Evolutionary conservation across 2,888 invertebrate genomes (phyloP), one percentile per base, ranked within the genome.

Genomic region (Melanostoma mellinum): DNA sequence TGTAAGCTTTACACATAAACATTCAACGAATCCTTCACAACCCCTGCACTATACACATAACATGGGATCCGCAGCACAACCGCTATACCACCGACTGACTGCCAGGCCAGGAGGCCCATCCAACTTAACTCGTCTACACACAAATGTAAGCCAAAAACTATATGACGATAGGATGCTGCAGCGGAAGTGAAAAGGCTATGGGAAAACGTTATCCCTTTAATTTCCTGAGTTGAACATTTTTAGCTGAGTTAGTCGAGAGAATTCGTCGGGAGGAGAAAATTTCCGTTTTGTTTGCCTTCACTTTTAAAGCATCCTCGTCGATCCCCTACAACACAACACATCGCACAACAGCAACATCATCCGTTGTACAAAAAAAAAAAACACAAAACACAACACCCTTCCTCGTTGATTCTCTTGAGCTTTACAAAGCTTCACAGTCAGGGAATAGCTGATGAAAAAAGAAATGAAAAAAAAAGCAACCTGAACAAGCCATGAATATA

Each of bases 1-100:
- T 79, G 79, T 79, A 84, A 84, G 84, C 84, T 79, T 84, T 75
- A 61, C 84, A 84, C 75, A 79, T 84, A 84, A 84, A 84, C 74
- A 84, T 84, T 68, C 74, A 82, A 50, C 72, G 42, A 36, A 50
- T 50, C 55, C 77, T 56, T 63, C 73, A 30, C n/a, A 48, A 46
- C 30, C 52, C 67, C 67, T 52, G 52, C 52, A 30, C 4, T 9
- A 6, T 1, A 50, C 38, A 63, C 63, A 46, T 30, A 63, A 50
- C 40, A 63, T 38, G 30, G 50, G 4, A 48, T 3, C 61, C 8
- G 35, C 35, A 35, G 44, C 20, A 42, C 56, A 50, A 48, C 53
- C 36, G 9, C 44, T 38, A 42, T 10, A n/a, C 38, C 50, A 38
- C 36, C 48, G 40, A 8, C 67, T 42, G 44, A 52, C 53, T 67